Evolutionary conservation across 2,797 vertebrate species (phyloP).

Genomic region (Sphaeramia orbicularis): DNA sequence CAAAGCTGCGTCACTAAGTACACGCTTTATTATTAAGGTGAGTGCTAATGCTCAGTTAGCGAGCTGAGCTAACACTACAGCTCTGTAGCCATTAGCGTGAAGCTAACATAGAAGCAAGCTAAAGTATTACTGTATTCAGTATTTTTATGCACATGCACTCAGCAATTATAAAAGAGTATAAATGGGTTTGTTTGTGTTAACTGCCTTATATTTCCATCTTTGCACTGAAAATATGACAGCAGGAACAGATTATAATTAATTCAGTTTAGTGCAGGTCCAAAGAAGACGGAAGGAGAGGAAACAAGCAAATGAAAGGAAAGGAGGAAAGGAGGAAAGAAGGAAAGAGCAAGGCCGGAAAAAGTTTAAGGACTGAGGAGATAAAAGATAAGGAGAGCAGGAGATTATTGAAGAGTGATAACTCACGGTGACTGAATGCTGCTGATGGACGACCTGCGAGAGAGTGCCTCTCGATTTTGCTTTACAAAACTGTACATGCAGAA

Average conservation of each 20-base stretch:
- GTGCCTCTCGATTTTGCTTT: slow-evolving; percentile 98
- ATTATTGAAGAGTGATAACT: slow-evolving; percentile 92
- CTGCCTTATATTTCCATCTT: no score
- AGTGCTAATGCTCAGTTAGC: no score
- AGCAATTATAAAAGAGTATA: no score
- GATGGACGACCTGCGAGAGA: slow-evolving; percentile 99
- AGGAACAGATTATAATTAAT: slow-evolving; percentile 14
- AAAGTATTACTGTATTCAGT: no score
- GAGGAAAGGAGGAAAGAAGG: slow-evolving; percentile 9
- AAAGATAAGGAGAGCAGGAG: slow-evolving; percentile 38
- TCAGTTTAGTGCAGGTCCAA: slow-evolving; percentile 18
- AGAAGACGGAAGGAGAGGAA: neutral
- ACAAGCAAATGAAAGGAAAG: neutral
- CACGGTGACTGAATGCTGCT: slow-evolving; percentile 99
- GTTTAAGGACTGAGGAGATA: neutral
- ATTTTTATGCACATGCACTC: no score
- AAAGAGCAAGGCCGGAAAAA: slow-evolving; percentile 11
- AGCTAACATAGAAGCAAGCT: no score
- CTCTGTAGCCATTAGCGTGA: no score
- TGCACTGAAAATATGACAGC: no score
- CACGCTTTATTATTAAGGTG: no score
- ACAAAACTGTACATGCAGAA: slow-evolving; percentile 99
- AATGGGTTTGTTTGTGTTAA: no score
- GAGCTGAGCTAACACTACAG: no score
- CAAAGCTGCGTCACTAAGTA: no score